Percentiles rank a stretch among this genome's conserved stretches.
Evolutionary conservation across 2,113 vertebrate species (phyloP).

Genomic region (Trichechus manatus): DNA sequence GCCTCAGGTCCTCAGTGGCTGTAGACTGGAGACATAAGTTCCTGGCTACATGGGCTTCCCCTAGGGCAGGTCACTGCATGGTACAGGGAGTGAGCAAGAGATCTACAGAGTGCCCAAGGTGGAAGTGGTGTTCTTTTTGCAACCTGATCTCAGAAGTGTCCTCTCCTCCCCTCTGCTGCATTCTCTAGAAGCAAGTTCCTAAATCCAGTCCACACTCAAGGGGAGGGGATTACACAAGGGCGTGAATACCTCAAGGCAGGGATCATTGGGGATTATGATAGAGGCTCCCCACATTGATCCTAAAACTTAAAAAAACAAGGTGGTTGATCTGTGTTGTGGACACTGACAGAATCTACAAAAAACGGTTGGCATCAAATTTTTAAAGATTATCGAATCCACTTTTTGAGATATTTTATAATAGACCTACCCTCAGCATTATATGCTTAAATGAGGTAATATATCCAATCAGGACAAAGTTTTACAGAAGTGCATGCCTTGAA

Average conservation of each 20-base stretch:
- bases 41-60: background rate
- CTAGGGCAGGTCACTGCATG: background rate
- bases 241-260: background rate
- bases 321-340: background rate
- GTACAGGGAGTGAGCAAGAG: background rate
- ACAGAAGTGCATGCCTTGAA: background rate
- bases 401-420: background rate
- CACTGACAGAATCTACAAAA: background rate
- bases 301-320: background rate
- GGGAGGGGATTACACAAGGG: too few relatives aligned
- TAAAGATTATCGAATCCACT: background rate
- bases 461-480: background rate
- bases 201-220: background rate
- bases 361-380: background rate
- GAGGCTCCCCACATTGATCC: background rate
- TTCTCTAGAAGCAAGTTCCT: background rate
- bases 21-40: background rate
- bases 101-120: background rate
- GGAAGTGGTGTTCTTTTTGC: background rate
- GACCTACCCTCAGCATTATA: background rate
- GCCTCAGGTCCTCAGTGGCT: background rate
- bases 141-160: background rate
- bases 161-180: background rate
- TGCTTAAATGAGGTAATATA: background rate
- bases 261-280: fast-evolving